A percentile compares a stretch with the other conserved stretches of the same genome.
phyloP scores from a whole-genome alignment of 2,888 invertebrate species.

The Dorcus hopei region DNA sequence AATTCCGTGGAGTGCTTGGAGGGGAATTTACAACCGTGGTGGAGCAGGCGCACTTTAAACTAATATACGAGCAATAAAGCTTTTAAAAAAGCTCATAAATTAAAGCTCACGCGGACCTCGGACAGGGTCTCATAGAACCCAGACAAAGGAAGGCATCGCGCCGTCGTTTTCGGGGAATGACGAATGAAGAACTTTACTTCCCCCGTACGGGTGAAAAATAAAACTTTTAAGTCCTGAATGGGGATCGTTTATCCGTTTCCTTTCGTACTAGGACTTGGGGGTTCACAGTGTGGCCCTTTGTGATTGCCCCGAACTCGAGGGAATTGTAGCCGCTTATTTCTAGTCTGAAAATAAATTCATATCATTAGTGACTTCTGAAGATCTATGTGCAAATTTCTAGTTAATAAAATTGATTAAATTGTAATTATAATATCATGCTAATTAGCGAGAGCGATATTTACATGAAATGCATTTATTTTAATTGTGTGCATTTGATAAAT shows the following conservation, averaged over 20 bases:
- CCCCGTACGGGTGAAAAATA: not conserved
- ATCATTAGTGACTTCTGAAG: too few species aligned
- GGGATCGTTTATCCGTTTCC: constrained; percentile 3
- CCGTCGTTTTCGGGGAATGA: not conserved
- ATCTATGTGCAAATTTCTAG: too few species aligned
- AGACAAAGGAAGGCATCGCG: not conserved
- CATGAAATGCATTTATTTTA: too few species aligned
- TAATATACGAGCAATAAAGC: constrained; percentile 7
- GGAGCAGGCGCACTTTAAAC: not conserved
- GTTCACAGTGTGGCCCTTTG: not conserved
- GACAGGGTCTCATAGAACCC: not conserved
- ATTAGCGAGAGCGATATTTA: too few species aligned
- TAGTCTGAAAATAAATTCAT: too few species aligned
- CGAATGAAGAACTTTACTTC: constrained; percentile 3
- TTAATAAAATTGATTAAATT: too few species aligned
- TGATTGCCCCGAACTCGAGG: not conserved
- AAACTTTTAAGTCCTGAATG: constrained; percentile 2
- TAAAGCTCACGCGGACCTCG: constrained; percentile 1
- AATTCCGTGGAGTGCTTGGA: not conserved
- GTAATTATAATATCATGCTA: too few species aligned
- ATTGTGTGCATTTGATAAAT: too few species aligned
- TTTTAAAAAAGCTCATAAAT: constrained; percentile 8
- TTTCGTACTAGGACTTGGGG: not conserved
- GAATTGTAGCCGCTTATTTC: not conserved
- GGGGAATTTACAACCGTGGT: too few species aligned